Percentiles rank a stretch among this genome's conserved stretches.
These are phyloP conservation scores for Chironomus riparius DNA, from an alignment of 2,888 invertebrate species.

Conservation along the genomic window DNA sequence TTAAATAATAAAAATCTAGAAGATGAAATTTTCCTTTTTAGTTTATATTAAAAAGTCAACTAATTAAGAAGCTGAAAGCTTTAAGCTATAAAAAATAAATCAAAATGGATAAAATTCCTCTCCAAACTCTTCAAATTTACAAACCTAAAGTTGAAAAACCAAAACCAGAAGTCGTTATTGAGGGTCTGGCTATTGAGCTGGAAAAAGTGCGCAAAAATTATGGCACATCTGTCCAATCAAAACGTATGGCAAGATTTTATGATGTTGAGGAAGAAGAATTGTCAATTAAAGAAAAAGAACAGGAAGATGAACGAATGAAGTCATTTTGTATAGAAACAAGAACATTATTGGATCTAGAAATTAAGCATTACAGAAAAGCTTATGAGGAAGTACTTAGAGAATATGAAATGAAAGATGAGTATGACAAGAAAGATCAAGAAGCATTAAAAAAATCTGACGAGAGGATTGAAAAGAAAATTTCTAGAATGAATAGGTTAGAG, in stretches of 20 bases:
- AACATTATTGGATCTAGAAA: not conserved
- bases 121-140: not conserved
- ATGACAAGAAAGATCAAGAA: not conserved
- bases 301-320: not conserved
- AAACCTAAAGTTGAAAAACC: not conserved
- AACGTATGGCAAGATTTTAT: not conserved
- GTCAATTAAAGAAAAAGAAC: not conserved
- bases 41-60: not conserved
- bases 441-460: conserved; percentile 4
- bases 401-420: not conserved
- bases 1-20: not conserved
- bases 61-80: not conserved
- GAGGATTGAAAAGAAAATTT: not conserved
- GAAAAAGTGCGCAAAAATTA: not conserved
- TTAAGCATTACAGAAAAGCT: not conserved
- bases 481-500: not conserved
- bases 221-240: not conserved
- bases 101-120: not conserved
- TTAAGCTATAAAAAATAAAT: not conserved
- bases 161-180: not conserved
- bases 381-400: not conserved
- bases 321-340: not conserved
- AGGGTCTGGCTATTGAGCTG: not conserved
- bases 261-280: not conserved
- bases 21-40: not conserved